These are phyloP conservation scores for Herminia tarsipennalis DNA, from an alignment of 2,888 invertebrate species.

Conservation along the genomic window DNA sequence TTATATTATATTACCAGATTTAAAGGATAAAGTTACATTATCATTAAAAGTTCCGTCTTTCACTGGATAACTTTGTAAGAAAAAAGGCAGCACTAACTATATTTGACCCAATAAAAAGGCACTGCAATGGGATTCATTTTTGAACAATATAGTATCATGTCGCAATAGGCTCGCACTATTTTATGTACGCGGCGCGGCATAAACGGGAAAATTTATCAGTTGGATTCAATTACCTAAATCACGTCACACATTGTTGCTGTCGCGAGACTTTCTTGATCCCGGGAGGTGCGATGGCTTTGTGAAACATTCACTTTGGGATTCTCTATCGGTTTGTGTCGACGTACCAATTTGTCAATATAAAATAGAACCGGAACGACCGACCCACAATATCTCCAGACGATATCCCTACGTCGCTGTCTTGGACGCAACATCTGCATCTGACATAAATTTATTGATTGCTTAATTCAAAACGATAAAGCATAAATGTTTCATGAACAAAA, in stretches of 20 bases:
- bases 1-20: background rate
- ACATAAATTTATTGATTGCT: constrained; percentile 45
- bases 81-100: background rate
- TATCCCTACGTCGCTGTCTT: constrained; percentile 35
- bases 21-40: background rate
- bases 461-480: constrained; percentile 20
- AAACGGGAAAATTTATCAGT: constrained; percentile 14
- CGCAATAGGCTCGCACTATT: constrained; percentile 17
- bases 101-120: constrained; percentile 1
- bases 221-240: constrained; percentile 31
- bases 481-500: background rate
- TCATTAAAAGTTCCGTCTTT: background rate
- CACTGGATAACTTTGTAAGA: background rate
- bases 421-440: constrained; percentile 41
- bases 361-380: constrained; percentile 22
- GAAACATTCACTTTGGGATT: constrained; percentile 21
- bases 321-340: constrained; percentile 26
- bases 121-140: constrained; percentile 10
- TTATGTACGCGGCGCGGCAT: constrained; percentile 4
- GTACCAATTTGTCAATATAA: constrained; percentile 48
- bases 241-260: constrained; percentile 24
- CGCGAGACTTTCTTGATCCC: constrained; percentile 23
- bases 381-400: constrained; percentile 33
- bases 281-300: constrained; percentile 24
- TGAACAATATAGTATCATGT: constrained; percentile 11